Conservation (phyloP, 92 coral and sea anemone genomes). For the Muricea muricata region DNA sequence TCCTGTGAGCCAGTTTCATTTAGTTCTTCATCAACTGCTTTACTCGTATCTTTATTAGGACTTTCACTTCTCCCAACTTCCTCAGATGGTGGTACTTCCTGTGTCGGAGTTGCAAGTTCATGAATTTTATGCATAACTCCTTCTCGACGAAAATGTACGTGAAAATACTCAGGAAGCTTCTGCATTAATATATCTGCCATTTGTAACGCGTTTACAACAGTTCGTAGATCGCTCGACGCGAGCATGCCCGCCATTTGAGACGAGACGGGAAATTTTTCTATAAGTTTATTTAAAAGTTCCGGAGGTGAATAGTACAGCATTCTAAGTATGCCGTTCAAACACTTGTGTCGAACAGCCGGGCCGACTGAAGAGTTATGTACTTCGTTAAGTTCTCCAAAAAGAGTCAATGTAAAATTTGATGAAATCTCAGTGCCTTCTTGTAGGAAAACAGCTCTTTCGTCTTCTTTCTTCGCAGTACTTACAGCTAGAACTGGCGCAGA, state of each 20-base stretch:
- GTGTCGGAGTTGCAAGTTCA: conserved; percentile 79
- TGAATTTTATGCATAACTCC: conserved; percentile 98
- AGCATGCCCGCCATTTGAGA: conserved; percentile 97
- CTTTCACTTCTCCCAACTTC: not conserved
- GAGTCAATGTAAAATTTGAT: conserved; percentile 74
- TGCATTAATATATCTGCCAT: conserved; percentile 98
- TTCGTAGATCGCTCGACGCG: conserved; percentile 86
- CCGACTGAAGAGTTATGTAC: conserved; percentile 98
- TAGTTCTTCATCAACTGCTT: conserved; percentile 5
- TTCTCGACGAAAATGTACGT: conserved; percentile 94
- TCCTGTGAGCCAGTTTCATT: conserved; percentile 6
- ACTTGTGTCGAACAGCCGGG: conserved; percentile 88
- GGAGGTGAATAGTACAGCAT: conserved; percentile 95
- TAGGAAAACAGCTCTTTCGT: conserved; percentile 82
- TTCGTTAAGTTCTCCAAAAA: conserved; percentile 91
- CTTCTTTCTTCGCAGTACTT: conserved; percentile 71
- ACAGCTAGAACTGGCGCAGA: conserved; percentile 66
- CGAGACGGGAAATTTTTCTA: conserved; percentile 89
- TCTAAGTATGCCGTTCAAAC: conserved; percentile 91
- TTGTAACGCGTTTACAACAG: conserved; percentile 94
- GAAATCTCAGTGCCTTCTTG: conserved; percentile 77
- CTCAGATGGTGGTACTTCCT: conserved; percentile 33
- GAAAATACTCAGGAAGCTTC: conserved; percentile 91
- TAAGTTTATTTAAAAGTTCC: conserved; percentile 79
- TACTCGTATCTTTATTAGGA: not conserved